Conservation (phyloP, 2,888 invertebrate species). For the Leptarthrus brevirostris region DNA sequence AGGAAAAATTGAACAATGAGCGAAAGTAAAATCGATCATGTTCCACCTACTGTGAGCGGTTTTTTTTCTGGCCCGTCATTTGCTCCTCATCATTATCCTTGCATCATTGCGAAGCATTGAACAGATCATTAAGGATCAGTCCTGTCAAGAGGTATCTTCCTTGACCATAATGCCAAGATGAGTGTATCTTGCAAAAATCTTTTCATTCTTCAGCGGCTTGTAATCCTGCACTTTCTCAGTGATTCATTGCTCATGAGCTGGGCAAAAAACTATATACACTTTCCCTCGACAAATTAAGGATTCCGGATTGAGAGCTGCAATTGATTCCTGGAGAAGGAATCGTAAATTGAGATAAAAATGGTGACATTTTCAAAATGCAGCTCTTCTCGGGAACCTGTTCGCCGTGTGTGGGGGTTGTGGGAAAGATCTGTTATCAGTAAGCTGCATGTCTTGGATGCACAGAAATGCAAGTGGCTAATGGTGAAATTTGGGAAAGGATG, state of each 20-base stretch:
- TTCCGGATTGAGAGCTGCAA: slow-evolving; percentile 22
- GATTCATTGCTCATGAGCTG: slow-evolving; percentile 11
- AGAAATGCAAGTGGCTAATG: not conserved
- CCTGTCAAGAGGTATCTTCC: slow-evolving; percentile 6
- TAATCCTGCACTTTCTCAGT: slow-evolving; percentile 40
- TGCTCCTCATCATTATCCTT: slow-evolving; percentile 44
- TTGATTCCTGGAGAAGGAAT: slow-evolving; percentile 26
- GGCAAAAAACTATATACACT: slow-evolving; percentile 11
- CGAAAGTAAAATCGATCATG: slow-evolving; percentile 45
- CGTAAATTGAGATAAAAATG: slow-evolving; percentile 31
- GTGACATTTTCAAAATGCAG: not conserved
- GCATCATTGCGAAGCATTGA: slow-evolving; percentile 20
- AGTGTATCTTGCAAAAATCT: slow-evolving; percentile 30
- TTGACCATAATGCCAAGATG: slow-evolving; percentile 27
- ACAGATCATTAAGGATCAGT: slow-evolving; percentile 21
- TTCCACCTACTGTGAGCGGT: slow-evolving; percentile 36
- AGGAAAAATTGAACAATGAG: not conserved
- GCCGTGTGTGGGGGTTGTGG: slow-evolving; percentile 18
- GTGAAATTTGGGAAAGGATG: slow-evolving; percentile 15
- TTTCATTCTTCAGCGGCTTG: slow-evolving; percentile 13
- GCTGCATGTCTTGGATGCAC: not conserved
- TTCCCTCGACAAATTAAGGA: slow-evolving; percentile 5
- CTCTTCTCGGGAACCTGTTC: not conserved
- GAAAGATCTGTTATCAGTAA: slow-evolving; percentile 31
- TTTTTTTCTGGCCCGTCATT: slow-evolving; percentile 23